phyloP scores from a whole-genome alignment of 2,888 invertebrate species.

The Mesorhabditis belari region DNA sequence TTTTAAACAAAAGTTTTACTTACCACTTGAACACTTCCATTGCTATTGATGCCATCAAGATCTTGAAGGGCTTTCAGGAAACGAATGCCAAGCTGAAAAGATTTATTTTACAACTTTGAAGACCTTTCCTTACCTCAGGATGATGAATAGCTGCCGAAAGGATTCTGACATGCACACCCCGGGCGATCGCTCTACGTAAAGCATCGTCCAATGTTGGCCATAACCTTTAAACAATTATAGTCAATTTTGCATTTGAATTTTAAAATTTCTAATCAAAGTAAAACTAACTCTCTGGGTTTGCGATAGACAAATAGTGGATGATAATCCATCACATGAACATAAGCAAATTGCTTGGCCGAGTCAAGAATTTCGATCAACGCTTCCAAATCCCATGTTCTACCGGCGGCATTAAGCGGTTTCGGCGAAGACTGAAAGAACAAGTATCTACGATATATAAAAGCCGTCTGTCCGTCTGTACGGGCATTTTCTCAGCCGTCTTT shows the following conservation, averaged over 20 bases:
- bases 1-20: slow-evolving; percentile 4
- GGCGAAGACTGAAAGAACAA: slow-evolving; percentile 74
- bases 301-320: slow-evolving; percentile 73
- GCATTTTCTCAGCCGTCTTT: too few relatives aligned
- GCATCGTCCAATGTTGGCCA: slow-evolving; percentile 91
- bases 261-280: background rate
- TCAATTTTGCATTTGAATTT: slow-evolving; percentile 1
- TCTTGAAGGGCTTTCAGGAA: slow-evolving; percentile 62
- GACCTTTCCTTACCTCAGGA: slow-evolving; percentile 54
- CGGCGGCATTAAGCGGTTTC: slow-evolving; percentile 71
- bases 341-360: slow-evolving; percentile 75
- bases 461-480: too few relatives aligned
- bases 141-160: slow-evolving; percentile 81
- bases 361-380: slow-evolving; percentile 75
- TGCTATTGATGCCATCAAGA: slow-evolving; percentile 30
- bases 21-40: slow-evolving; percentile 39
- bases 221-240: slow-evolving; percentile 60
- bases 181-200: slow-evolving; percentile 73
- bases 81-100: slow-evolving; percentile 64
- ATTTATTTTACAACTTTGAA: background rate
- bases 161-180: slow-evolving; percentile 70
- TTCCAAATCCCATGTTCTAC: slow-evolving; percentile 76
- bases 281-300: slow-evolving; percentile 62
- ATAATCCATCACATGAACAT: slow-evolving; percentile 95
- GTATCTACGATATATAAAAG: too few relatives aligned